phyloP scores from a whole-genome alignment of 2,888 invertebrate species.

The Orthosia cruda region DNA sequence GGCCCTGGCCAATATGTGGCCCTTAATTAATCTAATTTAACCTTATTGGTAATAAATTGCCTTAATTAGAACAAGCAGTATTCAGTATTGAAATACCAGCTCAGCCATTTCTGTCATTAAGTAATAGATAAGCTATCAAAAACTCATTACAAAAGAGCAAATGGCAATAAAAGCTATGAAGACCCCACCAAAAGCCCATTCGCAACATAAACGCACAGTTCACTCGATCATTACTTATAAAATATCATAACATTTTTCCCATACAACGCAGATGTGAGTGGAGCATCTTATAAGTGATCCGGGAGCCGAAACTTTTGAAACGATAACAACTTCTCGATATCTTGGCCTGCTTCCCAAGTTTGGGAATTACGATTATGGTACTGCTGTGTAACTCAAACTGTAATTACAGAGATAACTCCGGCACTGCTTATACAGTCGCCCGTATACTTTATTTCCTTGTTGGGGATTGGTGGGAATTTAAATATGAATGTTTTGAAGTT shows the following conservation, averaged over 20 bases:
- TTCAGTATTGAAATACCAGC: not conserved
- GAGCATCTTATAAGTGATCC: conserved; percentile 64
- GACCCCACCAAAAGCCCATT: conserved; percentile 27
- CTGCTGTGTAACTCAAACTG: conserved; percentile 74
- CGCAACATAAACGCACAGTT: conserved; percentile 34
- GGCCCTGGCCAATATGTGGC: no score
- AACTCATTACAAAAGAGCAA: conserved; percentile 26
- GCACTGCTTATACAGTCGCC: conserved; percentile 65
- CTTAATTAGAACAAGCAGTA: not conserved
- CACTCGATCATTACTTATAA: conserved; percentile 51
- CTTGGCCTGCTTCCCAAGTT: conserved; percentile 70
- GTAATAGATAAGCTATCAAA: not conserved
- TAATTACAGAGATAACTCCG: conserved; percentile 71
- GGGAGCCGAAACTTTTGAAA: conserved; percentile 67
- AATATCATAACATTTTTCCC: conserved; percentile 67
- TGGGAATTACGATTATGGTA: conserved; percentile 77
- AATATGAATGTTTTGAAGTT: conserved; percentile 13
- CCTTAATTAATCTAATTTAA: not conserved
- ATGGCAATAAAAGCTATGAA: conserved; percentile 18
- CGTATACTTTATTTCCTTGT: conserved; percentile 57
- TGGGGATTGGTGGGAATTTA: conserved; percentile 27
- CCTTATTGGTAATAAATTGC: not conserved
- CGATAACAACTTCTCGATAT: conserved; percentile 77
- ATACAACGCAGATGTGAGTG: conserved; percentile 59
- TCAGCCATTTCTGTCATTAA: not conserved